Conservation (phyloP, 2,797 vertebrate genomes). For the Hyperoplus lanceolatus region DNA sequence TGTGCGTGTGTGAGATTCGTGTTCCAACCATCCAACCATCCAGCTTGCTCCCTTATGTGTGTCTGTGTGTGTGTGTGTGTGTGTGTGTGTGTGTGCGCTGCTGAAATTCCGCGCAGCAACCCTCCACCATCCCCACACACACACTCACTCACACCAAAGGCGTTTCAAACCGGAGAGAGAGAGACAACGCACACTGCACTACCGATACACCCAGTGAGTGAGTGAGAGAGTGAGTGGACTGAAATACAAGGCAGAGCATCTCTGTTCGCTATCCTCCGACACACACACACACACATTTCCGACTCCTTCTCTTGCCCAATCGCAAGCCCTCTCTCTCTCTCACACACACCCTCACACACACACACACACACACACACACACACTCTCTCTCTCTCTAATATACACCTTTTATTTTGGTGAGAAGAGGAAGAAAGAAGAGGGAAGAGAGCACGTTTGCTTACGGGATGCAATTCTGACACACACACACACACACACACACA, state of each 20-base stretch:
- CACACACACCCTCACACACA: constrained; percentile 48
- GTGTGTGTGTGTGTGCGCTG: not conserved
- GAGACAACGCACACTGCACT: too few species aligned
- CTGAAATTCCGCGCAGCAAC: constrained; percentile 33
- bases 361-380: constrained; percentile 22
- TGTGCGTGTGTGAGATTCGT: too few species aligned
- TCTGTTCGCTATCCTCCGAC: too few species aligned
- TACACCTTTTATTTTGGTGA: constrained; percentile 71
- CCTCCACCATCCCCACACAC: too few species aligned
- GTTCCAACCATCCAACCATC: too few species aligned
- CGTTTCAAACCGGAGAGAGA: too few species aligned
- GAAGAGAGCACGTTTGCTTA: constrained; percentile 46
- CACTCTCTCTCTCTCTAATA: constrained; percentile 50
- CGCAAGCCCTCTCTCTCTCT: constrained; percentile 72
- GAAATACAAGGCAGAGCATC: too few species aligned
- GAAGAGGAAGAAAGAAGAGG: constrained; percentile 67
- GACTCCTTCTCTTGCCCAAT: constrained; percentile 82
- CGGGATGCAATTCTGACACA: constrained; percentile 84
- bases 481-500: constrained; percentile 61
- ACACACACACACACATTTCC: constrained; percentile 61
- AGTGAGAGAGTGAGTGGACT: too few species aligned
- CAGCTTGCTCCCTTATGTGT: too few species aligned
- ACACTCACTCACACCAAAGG: too few species aligned
- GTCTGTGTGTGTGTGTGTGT: too few species aligned
- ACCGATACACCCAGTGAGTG: too few species aligned